Percentiles rank a stretch among this genome's conserved stretches.
Evolutionary conservation across 2,797 vertebrate genomes (phyloP).

Genomic region (Anisognathus igniventris): DNA sequence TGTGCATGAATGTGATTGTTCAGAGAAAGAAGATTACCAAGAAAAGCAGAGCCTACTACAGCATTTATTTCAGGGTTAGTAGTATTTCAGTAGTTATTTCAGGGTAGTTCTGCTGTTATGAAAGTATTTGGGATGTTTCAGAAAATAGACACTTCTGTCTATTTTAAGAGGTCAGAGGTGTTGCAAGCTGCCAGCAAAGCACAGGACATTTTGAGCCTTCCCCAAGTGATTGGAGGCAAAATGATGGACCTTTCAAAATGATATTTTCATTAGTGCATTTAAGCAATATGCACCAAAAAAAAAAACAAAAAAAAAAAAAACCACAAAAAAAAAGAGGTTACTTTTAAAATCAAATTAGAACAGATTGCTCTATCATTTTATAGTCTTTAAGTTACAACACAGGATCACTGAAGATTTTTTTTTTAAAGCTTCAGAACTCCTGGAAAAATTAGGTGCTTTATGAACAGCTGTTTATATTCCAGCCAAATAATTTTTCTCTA

Average conservation of each 20-base stretch:
- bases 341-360: background rate
- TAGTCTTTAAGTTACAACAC: background rate
- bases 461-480: background rate
- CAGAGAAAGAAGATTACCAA: background rate
- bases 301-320: background rate
- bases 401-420: background rate
- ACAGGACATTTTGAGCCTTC: background rate
- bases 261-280: background rate
- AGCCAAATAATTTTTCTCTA: background rate
- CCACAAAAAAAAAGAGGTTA: background rate
- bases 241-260: background rate
- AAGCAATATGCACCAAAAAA: background rate
- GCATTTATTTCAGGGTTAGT: too few relatives aligned
- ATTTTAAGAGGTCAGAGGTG: background rate
- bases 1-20: background rate
- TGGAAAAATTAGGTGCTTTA: background rate
- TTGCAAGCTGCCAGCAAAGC: background rate
- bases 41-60: background rate
- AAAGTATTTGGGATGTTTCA: background rate
- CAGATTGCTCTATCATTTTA: background rate
- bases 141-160: background rate
- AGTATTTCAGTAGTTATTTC: background rate
- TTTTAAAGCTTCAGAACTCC: background rate
- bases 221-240: background rate
- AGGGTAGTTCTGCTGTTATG: background rate